These are phyloP conservation scores for Tenrec ecaudatus DNA, from an alignment of 2,113 vertebrate genomes.

Conservation along the genomic window DNA sequence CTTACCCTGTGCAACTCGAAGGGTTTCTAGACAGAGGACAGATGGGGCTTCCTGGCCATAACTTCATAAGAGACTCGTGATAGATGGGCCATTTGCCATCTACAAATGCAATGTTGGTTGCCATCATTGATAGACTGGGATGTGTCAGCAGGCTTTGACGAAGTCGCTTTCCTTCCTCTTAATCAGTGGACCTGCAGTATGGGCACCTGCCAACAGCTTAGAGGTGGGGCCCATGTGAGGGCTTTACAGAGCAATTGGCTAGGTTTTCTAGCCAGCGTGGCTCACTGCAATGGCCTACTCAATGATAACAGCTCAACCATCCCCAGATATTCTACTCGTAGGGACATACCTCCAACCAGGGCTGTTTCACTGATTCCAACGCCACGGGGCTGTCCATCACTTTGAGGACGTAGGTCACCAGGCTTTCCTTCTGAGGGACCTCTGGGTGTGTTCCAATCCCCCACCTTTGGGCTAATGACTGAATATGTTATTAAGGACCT, in stretches of 20 bases:
- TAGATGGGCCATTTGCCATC: not conserved
- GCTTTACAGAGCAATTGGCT: slow-evolving; percentile 9
- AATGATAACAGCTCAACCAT: not conserved
- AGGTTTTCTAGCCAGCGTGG: not conserved
- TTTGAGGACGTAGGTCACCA: too few relatives aligned
- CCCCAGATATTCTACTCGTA: not conserved
- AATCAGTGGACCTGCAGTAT: slow-evolving; percentile 15
- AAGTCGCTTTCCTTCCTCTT: slow-evolving; percentile 32
- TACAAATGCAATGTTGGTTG: not conserved
- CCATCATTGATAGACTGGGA: not conserved
- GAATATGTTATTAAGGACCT: not conserved
- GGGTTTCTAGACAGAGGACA: not conserved
- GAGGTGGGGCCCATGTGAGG: slow-evolving; percentile 14
- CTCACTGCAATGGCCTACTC: not conserved
- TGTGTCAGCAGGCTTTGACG: slow-evolving; percentile 1
- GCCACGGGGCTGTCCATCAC: too few relatives aligned
- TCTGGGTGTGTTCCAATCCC: not conserved
- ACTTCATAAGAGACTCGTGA: slow-evolving; percentile 21
- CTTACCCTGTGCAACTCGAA: too few relatives aligned
- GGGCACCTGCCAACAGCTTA: slow-evolving; percentile 38
- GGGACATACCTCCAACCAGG: too few relatives aligned
- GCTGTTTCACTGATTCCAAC: too few relatives aligned
- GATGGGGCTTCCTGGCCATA: not conserved
- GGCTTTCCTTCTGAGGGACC: not conserved
- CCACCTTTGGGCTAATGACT: not conserved